A percentile compares a stretch with the other conserved stretches of the same genome.
phyloP scores from a whole-genome alignment of 2,797 vertebrate species.

The Oryzias sinensis region DNA sequence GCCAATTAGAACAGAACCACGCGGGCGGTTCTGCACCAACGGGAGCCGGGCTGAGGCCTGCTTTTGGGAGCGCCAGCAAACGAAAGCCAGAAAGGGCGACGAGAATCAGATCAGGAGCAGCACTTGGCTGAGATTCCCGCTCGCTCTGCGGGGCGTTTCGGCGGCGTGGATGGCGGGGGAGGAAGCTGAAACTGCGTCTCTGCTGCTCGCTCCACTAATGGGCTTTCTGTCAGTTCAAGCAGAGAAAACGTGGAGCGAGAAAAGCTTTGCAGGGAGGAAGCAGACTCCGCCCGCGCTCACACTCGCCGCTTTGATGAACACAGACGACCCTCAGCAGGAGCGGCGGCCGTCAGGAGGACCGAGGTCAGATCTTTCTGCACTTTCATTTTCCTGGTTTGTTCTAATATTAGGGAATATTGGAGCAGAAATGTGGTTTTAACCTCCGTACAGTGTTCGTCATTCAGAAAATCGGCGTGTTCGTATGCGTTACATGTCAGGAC shows the following conservation, averaged over 20 bases:
- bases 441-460: too few relatives aligned
- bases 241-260: slow-evolving; percentile 17
- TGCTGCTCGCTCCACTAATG: slow-evolving; percentile 35
- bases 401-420: too few relatives aligned
- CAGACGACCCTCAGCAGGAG: too few relatives aligned
- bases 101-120: slow-evolving; percentile 2
- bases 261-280: neutral
- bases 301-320: neutral
- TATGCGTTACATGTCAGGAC: too few relatives aligned
- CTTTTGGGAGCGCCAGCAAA: neutral
- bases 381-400: too few relatives aligned
- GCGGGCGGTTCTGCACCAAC: slow-evolving; percentile 27
- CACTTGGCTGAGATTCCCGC: slow-evolving; percentile 18
- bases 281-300: neutral
- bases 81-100: too few relatives aligned
- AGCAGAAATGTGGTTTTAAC: too few relatives aligned
- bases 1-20: slow-evolving; percentile 54
- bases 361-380: too few relatives aligned
- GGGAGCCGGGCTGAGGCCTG: slow-evolving; percentile 10
- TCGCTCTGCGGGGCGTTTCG: slow-evolving; percentile 14
- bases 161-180: slow-evolving; percentile 29
- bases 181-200: slow-evolving; percentile 37
- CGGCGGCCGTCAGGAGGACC: too few relatives aligned
- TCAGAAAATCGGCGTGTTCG: too few relatives aligned
- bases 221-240: slow-evolving; percentile 15